Percentiles rank a stretch among this genome's conserved stretches.
Conservation (phyloP, 2,797 vertebrate species). For the Martes flavigula region DNA sequence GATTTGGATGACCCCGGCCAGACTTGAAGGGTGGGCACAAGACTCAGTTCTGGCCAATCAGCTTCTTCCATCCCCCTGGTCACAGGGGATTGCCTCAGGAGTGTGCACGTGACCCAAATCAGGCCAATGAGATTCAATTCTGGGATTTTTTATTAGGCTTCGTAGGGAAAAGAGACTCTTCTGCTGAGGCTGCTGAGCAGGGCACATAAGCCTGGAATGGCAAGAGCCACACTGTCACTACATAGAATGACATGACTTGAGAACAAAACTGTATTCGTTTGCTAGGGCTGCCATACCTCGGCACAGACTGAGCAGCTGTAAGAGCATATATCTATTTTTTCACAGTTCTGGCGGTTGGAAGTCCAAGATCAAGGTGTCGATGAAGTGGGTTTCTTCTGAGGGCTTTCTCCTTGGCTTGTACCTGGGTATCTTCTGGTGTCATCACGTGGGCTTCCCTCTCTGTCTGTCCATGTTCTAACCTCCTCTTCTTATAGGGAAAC, state of each 20-base stretch:
- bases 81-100: neutral
- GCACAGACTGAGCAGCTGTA: neutral
- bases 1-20: neutral
- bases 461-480: neutral
- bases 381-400: neutral
- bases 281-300: neutral
- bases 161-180: neutral
- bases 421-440: neutral
- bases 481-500: neutral
- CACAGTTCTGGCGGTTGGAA: neutral
- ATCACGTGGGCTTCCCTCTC: neutral
- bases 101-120: neutral
- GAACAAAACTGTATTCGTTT: rapidly evolving
- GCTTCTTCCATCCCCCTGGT: neutral
- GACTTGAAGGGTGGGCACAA: neutral
- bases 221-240: neutral
- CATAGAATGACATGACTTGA: neutral
- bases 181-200: neutral
- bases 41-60: neutral
- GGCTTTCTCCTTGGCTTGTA: neutral
- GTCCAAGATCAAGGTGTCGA: neutral
- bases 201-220: too few relatives aligned
- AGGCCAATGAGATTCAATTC: neutral
- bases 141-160: neutral
- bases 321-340: neutral